Conservation (phyloP, 2,113 vertebrate species). For the Pachycephala philippinensis region DNA sequence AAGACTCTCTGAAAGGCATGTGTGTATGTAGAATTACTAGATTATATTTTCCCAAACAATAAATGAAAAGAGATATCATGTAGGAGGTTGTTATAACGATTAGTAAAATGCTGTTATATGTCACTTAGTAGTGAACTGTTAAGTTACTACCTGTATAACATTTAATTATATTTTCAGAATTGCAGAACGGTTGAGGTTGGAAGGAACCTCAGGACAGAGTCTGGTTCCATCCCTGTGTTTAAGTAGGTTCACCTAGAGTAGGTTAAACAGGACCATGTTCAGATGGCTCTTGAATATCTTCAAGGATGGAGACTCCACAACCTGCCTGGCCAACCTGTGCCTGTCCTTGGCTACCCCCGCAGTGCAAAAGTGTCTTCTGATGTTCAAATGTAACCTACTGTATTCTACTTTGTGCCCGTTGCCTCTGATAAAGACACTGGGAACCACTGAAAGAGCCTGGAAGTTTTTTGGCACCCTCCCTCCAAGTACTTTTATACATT, state of each 20-base stretch:
- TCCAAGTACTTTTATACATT: neutral
- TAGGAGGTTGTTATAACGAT: neutral
- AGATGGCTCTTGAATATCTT: neutral
- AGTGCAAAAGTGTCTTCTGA: neutral
- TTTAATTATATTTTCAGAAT: neutral
- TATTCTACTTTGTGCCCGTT: neutral
- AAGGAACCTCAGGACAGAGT: neutral
- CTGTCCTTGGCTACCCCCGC: neutral
- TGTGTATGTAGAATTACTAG: neutral
- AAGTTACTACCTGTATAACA: neutral
- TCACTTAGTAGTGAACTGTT: neutral
- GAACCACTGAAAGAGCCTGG: neutral
- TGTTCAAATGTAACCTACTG: rapidly evolving
- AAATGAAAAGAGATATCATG: neutral
- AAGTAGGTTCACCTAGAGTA: neutral
- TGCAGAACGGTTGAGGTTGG: neutral
- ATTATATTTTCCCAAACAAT: neutral
- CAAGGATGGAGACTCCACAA: neutral
- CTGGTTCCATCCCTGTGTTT: neutral
- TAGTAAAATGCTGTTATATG: neutral
- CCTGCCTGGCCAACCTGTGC: neutral
- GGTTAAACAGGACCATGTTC: neutral
- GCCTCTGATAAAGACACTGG: neutral
- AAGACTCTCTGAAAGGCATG: neutral
- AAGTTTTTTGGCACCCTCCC: neutral